Base-by-base conservation (phyloP, 2,888 invertebrate genomes). In the Clistopyga incitator region DNA sequence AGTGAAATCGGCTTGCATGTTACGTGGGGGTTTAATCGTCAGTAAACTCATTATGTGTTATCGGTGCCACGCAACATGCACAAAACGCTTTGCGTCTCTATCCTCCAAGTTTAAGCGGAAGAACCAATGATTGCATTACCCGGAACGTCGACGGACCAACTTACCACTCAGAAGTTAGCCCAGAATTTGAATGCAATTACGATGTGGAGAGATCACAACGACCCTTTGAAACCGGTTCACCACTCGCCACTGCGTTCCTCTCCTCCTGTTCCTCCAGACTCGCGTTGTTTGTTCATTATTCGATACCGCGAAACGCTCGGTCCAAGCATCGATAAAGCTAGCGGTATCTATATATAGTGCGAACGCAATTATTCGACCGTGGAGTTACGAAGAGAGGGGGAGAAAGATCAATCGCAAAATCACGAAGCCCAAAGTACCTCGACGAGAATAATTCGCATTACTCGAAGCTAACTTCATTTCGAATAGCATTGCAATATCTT, bases 121-220 rank as follows among this genome's bases (percentile, higher is more conserved):
- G 75, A 64, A 75, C 50, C 75, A 38, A 23, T 88, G 88, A 90
- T 89, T 88, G 84, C 81, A 82, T 90, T 90, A 88, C 86, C 87
- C 82, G 85, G 84, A 70, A 29, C 38, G 15, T 61, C 50, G 50
- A 82, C 45, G 50, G 29, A 38, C 71, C 23, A 90, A 90, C 90
- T 90, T 90, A 85, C 86, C 88, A 90, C 90, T 90, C 85, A 86
- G 88, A 88, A 89, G 88, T 88, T 86, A 76, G 82, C 82, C 74
- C 86, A 84, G 87, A 86, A 90, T 89, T 90, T 88, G 86, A 90
- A 90, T 89, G 89, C 86, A 90, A 90, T 90, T 90, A 90, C 85
- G 75, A 76, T 25, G 72, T 45, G 18, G 65, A 29, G 67, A 65
- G 29, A 65, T 45, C 74, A 47, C 72, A 61, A 45, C 65, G 67